These are phyloP conservation scores for Platygyra sinensis DNA, from an alignment of 64 coral and sea anemone species.

Conservation along the genomic window DNA sequence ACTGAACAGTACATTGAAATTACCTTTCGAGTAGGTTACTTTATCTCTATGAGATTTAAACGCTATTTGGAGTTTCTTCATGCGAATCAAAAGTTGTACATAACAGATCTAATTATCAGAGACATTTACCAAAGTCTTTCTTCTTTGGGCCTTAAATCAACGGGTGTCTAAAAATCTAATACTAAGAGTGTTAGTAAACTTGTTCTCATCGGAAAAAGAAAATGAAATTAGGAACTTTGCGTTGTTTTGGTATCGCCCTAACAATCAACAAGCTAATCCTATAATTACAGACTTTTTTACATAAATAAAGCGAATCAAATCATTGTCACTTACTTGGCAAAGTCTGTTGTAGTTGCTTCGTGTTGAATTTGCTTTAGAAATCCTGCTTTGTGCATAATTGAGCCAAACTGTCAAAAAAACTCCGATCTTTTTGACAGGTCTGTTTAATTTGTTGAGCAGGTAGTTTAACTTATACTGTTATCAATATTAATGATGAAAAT, in stretches of 20 bases:
- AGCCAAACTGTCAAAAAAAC: background rate
- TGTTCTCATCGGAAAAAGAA: no score
- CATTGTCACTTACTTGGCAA: background rate
- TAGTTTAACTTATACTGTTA: conserved; percentile 45
- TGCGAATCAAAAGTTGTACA: no score
- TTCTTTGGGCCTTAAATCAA: no score
- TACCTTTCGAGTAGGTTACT: no score
- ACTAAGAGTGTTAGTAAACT: no score
- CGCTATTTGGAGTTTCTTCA: no score
- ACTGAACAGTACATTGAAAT: no score
- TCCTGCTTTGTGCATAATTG: conserved; percentile 28
- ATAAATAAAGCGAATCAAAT: background rate
- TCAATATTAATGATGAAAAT: conserved; percentile 33
- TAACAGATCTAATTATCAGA: no score
- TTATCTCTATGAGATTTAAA: no score
- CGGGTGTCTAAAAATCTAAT: no score
- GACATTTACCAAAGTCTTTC: no score
- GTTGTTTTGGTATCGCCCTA: background rate
- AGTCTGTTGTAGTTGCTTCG: background rate
- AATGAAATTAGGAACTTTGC: background rate
- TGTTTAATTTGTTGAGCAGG: conserved; percentile 29
- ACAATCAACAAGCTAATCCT: background rate
- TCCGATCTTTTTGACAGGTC: conserved; percentile 23
- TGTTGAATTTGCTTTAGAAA: background rate
- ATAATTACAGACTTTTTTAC: background rate